These are phyloP conservation scores for Athene cunicularia DNA, from an alignment of 2,113 vertebrate genomes.

Conservation along the genomic window DNA sequence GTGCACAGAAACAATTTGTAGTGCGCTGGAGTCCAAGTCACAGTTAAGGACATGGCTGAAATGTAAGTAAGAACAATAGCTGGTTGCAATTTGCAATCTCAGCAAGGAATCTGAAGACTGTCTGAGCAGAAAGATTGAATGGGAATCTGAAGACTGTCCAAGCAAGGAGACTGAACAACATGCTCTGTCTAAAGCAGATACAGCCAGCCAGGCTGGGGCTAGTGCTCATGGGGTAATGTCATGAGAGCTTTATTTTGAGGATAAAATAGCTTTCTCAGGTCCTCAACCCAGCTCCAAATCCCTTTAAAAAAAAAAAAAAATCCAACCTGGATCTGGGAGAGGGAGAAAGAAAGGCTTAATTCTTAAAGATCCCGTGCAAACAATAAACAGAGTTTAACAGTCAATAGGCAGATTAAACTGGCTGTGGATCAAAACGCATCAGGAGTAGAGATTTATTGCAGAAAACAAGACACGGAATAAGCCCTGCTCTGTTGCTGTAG, in stretches of 20 bases:
- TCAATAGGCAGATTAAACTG: slow-evolving; percentile 59
- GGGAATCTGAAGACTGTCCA: not conserved
- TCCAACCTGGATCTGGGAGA: not conserved
- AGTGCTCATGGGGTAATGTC: not conserved
- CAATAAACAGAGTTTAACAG: slow-evolving; percentile 34
- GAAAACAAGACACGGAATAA: slow-evolving; percentile 35
- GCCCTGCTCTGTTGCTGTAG: not conserved
- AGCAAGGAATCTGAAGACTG: slow-evolving; percentile 1
- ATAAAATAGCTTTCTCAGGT: not conserved
- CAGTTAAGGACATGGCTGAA: not conserved
- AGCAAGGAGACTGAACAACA: not conserved
- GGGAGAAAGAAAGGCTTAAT: not conserved
- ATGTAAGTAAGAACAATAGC: not conserved
- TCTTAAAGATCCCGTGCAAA: slow-evolving; percentile 22
- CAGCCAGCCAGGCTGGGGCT: not conserved
- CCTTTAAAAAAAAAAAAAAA: not conserved
- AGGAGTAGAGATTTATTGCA: slow-evolving; percentile 28
- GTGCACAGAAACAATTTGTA: not conserved
- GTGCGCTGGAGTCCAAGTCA: not conserved
- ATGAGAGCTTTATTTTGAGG: slow-evolving; percentile 1
- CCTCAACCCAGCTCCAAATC: not conserved
- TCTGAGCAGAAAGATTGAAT: not conserved
- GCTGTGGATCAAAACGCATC: not conserved
- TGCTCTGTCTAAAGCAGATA: not conserved
- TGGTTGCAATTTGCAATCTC: slow-evolving; percentile 4